Conservation (phyloP, 2,113 vertebrate genomes). For the Euleptes europaea region DNA sequence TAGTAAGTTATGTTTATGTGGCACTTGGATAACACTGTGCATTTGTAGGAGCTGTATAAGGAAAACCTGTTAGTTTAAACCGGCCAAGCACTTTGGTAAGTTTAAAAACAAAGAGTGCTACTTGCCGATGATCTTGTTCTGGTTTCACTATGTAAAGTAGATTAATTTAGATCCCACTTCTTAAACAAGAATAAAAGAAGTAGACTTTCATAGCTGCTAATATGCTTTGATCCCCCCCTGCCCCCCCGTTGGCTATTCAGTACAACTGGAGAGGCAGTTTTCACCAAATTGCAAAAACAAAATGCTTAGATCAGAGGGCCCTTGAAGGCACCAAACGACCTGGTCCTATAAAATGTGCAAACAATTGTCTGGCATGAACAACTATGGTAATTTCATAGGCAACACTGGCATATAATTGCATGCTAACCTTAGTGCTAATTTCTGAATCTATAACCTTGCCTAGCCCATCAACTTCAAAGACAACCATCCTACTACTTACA, state of each 20-base stretch:
- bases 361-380: background rate
- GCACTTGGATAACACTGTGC: background rate
- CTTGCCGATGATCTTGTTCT: background rate
- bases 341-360: background rate
- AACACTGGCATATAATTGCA: background rate
- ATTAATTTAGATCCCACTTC: background rate
- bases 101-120: slow-evolving; percentile 45
- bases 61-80: slow-evolving; percentile 39
- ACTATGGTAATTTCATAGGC: too few species aligned
- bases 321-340: background rate
- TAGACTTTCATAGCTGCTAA: background rate
- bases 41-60: slow-evolving; percentile 59
- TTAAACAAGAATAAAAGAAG: background rate
- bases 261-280: background rate
- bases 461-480: too few species aligned
- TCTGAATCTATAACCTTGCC: too few species aligned
- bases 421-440: background rate
- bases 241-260: background rate
- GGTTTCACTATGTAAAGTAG: slow-evolving; percentile 15
- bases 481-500: too few species aligned
- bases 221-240: background rate
- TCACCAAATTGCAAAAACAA: background rate
- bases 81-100: slow-evolving; percentile 25
- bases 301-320: background rate
- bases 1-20: slow-evolving; percentile 62